phyloP scores from a whole-genome alignment of 2,113 vertebrate genomes.

The Physeter macrocephalus region DNA sequence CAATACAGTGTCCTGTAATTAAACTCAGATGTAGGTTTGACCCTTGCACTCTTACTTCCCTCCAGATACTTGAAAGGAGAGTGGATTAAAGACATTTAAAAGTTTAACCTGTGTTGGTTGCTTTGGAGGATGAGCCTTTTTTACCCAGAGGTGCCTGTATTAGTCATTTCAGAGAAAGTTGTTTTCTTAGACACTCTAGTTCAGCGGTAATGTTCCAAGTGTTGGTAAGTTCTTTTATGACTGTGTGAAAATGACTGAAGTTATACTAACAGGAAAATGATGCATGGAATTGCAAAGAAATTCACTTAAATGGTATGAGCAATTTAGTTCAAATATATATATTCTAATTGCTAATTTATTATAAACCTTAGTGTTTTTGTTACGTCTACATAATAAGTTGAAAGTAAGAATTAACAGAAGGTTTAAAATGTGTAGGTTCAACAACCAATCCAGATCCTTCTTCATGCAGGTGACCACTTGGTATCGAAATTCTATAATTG shows the following conservation, averaged over 20 bases:
- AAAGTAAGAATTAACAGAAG: not conserved
- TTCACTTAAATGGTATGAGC: not conserved
- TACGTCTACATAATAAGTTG: not conserved
- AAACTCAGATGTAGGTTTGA: slow-evolving; percentile 60
- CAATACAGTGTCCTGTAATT: slow-evolving; percentile 55
- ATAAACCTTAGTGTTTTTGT: not conserved
- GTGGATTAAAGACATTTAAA: slow-evolving; percentile 46
- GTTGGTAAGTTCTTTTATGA: slow-evolving; percentile 5
- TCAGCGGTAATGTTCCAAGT: not conserved
- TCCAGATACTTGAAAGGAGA: slow-evolving; percentile 40
- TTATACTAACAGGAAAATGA: not conserved
- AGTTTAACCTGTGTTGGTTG: slow-evolving; percentile 23
- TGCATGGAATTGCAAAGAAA: not conserved
- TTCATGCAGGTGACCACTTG: not conserved
- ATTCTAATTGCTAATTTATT: not conserved
- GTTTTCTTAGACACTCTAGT: slow-evolving; percentile 7
- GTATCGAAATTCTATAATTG: not conserved
- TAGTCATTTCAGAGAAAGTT: slow-evolving; percentile 45
- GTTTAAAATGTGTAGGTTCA: not conserved
- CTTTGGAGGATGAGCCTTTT: not conserved
- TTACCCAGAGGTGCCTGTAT: not conserved
- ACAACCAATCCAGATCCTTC: not conserved
- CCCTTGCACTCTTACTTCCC: not conserved
- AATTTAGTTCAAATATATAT: not conserved
- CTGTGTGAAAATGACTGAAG: not conserved